Conservation (phyloP, 1,140 invertebrate species). For the Neodiprion lecontei region DNA sequence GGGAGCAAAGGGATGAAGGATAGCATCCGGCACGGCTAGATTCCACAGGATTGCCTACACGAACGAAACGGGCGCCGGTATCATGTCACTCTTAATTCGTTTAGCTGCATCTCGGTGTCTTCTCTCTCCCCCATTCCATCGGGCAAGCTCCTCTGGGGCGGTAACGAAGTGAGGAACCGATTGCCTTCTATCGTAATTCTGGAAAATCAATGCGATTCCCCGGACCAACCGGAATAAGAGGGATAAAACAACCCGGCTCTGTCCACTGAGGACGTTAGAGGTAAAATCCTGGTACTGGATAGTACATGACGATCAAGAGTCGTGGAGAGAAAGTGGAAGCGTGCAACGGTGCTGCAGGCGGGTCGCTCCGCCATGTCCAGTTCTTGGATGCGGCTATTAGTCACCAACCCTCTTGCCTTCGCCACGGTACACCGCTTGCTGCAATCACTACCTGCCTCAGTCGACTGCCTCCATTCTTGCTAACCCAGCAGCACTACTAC, state of each 20-base stretch:
- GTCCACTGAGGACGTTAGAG: too few species aligned
- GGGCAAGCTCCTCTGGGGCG: not conserved
- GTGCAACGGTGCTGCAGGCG: too few species aligned
- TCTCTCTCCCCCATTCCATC: not conserved
- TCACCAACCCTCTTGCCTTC: conserved; percentile 34
- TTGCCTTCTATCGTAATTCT: not conserved
- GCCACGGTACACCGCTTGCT: conserved; percentile 26
- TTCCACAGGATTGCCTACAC: not conserved
- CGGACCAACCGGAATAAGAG: too few species aligned
- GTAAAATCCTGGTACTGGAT: too few species aligned
- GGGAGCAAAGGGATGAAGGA: not conserved
- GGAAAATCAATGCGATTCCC: too few species aligned
- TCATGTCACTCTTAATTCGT: conserved; percentile 43
- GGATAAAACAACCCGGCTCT: too few species aligned
- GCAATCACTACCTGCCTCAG: conserved; percentile 42
- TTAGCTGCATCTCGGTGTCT: conserved; percentile 27
- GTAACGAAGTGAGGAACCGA: conserved; percentile 2
- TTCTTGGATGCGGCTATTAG: conserved; percentile 38
- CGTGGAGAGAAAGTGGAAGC: not conserved
- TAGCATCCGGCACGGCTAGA: not conserved
- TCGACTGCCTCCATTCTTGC: conserved; percentile 14
- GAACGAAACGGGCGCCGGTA: not conserved
- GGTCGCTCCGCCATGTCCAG: not conserved
- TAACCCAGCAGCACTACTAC: not conserved
- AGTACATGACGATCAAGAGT: too few species aligned